phyloP scores from a whole-genome alignment of 2,797 vertebrate genomes.

The Cryptoblepharus egeriae region DNA sequence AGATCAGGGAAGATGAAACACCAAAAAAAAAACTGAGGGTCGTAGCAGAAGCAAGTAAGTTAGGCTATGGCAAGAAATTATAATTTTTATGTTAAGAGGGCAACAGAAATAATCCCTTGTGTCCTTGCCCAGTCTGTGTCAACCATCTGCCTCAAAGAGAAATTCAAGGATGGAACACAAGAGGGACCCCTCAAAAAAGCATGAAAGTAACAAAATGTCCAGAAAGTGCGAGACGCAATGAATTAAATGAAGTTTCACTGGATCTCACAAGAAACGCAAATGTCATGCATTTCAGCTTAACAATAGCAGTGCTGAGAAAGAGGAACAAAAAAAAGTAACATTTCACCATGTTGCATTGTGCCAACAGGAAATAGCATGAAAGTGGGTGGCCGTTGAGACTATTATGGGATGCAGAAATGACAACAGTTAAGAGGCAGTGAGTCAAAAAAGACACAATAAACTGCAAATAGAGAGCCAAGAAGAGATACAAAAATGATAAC shows the following conservation, averaged over 20 bases:
- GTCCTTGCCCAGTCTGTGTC: background rate
- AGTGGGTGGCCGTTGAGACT: background rate
- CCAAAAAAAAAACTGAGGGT: background rate
- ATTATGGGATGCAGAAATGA: slow-evolving; percentile 13
- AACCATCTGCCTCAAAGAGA: background rate
- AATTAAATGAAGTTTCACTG: background rate
- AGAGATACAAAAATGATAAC: background rate
- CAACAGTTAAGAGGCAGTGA: background rate
- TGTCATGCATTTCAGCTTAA: background rate
- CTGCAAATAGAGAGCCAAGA: background rate
- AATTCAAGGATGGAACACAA: background rate
- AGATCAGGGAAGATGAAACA: background rate
- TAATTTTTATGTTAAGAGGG: background rate
- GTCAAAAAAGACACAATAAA: background rate
- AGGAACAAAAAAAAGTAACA: slow-evolving; percentile 29
- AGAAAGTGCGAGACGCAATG: background rate
- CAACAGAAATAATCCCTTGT: background rate
- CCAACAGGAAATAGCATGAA: slow-evolving; percentile 33
- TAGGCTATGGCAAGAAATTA: background rate
- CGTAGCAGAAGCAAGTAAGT: background rate
- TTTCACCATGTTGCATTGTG: slow-evolving; percentile 10
- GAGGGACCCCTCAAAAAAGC: background rate
- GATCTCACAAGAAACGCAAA: background rate
- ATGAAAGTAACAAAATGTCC: background rate
- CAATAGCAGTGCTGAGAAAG: background rate